These are phyloP conservation scores for Caretta caretta DNA, from an alignment of 2,113 vertebrate species.

Conservation along the genomic window DNA sequence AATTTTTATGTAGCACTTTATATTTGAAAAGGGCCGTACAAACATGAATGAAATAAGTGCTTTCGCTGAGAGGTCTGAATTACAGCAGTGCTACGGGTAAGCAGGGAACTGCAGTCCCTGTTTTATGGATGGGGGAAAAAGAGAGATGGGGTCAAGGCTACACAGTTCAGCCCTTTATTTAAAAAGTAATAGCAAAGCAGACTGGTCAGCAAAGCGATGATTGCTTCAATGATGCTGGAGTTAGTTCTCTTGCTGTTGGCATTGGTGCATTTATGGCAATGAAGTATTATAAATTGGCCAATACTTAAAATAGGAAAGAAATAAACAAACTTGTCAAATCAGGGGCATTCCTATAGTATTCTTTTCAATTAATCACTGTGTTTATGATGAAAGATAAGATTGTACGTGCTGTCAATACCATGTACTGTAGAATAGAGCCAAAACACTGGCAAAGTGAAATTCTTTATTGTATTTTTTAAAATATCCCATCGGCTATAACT, in stretches of 20 bases:
- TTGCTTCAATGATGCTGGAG: not conserved
- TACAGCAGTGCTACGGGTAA: not conserved
- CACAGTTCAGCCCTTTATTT: not conserved
- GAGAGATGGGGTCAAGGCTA: not conserved
- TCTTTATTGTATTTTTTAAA: not conserved
- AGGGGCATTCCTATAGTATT: not conserved
- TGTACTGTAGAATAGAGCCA: not conserved
- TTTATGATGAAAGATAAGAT: not conserved
- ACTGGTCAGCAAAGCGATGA: not conserved
- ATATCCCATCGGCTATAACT: not conserved
- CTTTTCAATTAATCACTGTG: not conserved
- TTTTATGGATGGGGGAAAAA: not conserved
- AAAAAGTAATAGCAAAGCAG: not conserved
- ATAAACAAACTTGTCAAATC: not conserved
- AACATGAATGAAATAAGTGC: rapidly evolving
- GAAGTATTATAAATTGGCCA: not conserved
- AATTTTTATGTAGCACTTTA: not conserved
- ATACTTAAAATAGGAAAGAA: not conserved
- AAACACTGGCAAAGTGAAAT: not conserved
- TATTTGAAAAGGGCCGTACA: not conserved
- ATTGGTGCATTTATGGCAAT: not conserved
- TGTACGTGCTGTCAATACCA: too few species aligned
- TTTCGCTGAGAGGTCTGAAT: not conserved
- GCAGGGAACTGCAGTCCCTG: not conserved
- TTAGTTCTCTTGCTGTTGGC: not conserved